These are phyloP conservation scores for Sicus ferrugineus DNA, from an alignment of 2,888 invertebrate species.

Conservation along the genomic window DNA sequence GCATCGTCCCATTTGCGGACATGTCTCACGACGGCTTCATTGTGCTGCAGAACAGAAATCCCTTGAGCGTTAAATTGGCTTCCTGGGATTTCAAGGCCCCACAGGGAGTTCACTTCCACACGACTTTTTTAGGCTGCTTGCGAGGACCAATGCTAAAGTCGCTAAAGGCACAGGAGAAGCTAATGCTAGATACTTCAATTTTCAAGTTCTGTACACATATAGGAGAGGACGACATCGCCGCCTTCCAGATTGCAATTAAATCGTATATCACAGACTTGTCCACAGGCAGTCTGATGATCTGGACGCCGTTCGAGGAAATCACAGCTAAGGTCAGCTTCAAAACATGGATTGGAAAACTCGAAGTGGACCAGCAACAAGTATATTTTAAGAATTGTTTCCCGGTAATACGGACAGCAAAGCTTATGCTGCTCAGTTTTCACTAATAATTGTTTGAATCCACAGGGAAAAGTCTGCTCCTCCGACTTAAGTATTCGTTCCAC, in stretches of 20 bases:
- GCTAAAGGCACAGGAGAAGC: constrained; percentile 39
- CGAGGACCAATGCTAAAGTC: constrained; percentile 38
- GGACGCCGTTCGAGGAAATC: constrained; percentile 75
- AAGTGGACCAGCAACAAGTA: constrained; percentile 73
- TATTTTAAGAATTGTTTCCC: constrained; percentile 83
- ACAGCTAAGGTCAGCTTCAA: constrained; percentile 77
- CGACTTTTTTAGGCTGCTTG: constrained; percentile 70
- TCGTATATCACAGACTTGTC: constrained; percentile 72
- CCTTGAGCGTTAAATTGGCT: constrained; percentile 56
- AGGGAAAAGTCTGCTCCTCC: constrained; percentile 81
- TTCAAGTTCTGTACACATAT: constrained; percentile 52
- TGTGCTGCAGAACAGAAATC: constrained; percentile 59
- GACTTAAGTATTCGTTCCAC: constrained; percentile 82
- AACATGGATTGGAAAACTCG: constrained; percentile 78
- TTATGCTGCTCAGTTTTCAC: not conserved
- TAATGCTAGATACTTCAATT: constrained; percentile 40
- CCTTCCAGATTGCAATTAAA: constrained; percentile 74
- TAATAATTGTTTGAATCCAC: constrained; percentile 15
- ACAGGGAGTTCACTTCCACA: constrained; percentile 54
- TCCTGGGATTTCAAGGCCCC: constrained; percentile 60
- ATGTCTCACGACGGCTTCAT: constrained; percentile 58
- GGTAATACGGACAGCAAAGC: constrained; percentile 66
- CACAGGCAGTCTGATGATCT: constrained; percentile 75
- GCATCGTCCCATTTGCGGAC: constrained; percentile 59
- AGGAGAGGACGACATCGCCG: constrained; percentile 52